Evolutionary conservation across 2,797 vertebrate species (phyloP), one percentile per base, ranked within the genome.

Genomic region (Anguilla anguilla): DNA sequence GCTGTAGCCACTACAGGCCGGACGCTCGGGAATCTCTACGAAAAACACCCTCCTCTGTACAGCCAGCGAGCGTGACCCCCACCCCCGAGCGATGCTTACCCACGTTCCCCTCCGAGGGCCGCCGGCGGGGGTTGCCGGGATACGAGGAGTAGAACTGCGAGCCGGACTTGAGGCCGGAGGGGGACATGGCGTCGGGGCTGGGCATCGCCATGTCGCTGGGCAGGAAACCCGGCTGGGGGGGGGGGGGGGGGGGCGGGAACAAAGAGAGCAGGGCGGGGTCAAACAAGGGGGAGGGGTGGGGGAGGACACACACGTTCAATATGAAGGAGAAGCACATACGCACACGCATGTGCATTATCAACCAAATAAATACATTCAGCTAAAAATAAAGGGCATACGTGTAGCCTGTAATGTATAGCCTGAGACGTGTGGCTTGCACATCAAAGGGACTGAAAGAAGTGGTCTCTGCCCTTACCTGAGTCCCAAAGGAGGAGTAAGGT

Each of bases 71-170:
- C 22, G 22, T 25, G 5, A 17, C 7, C 17, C 59, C 31, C 25
- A 6, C 46, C 5, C 31, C 35, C 10, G 17, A 74, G 9, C 13
- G 11, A 28, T 15, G 6, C 96, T 94, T 94, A 99, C 99, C 99
- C 91, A 99, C 95, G 93, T 91, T 93, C 91, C 96, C 94, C 13
- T 99, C 98, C 4, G 98, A 97, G 3, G 98, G 97, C 94, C 99
- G 97, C 94, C 98, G 96, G 90, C 98, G 96, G 89, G 97, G 95
- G 91, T 98, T 99, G 95, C 96, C 96, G 83, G 97, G 92, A 90
- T 98, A 99, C 4, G 98, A 95, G 5, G 94, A 93, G 92, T 98
- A 99, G 95, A 97, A 99, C 92, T 98, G 98, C 79, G 98, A 96
- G 77, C 95, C 94, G 7, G 97, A 96, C 93, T 99, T 99, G 86